These are phyloP conservation scores for Cheilosia vernalis DNA, from an alignment of 2,888 invertebrate genomes.

Conservation along the genomic window DNA sequence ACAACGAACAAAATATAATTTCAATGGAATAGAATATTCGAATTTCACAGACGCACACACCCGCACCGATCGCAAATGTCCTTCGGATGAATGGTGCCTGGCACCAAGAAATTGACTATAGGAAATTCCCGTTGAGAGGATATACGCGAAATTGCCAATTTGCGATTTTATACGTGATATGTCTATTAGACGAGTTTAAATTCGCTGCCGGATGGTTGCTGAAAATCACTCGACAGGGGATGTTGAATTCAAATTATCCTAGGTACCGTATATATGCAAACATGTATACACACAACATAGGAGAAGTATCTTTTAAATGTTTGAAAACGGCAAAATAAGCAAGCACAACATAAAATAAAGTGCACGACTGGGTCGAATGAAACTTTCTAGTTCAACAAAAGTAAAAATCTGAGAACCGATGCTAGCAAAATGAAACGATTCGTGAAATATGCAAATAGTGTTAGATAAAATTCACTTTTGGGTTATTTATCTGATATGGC, in stretches of 20 bases:
- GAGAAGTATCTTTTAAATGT: constrained; percentile 42
- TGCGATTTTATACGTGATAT: constrained; percentile 74
- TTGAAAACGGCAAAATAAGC: constrained; percentile 41
- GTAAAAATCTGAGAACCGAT: too few relatives aligned
- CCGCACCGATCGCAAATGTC: background rate
- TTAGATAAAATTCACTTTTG: too few relatives aligned
- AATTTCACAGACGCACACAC: background rate
- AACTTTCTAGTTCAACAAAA: too few relatives aligned
- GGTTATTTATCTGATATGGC: too few relatives aligned
- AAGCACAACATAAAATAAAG: background rate
- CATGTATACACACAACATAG: background rate
- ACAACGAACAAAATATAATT: background rate
- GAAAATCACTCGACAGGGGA: constrained; percentile 33
- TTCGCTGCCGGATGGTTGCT: constrained; percentile 21
- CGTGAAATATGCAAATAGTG: too few relatives aligned
- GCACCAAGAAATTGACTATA: constrained; percentile 42
- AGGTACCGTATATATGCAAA: background rate
- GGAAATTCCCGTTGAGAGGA: constrained; percentile 83
- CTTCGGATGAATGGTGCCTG: background rate
- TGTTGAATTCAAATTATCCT: constrained; percentile 36
- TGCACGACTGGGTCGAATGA: too few relatives aligned
- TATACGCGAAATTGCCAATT: constrained; percentile 84
- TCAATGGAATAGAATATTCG: constrained; percentile 16
- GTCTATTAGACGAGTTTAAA: constrained; percentile 62
- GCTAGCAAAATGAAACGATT: too few relatives aligned